These are phyloP conservation scores for Calcarius lapponicus DNA, from an alignment of 2,797 vertebrate genomes.

Conservation along the genomic window DNA sequence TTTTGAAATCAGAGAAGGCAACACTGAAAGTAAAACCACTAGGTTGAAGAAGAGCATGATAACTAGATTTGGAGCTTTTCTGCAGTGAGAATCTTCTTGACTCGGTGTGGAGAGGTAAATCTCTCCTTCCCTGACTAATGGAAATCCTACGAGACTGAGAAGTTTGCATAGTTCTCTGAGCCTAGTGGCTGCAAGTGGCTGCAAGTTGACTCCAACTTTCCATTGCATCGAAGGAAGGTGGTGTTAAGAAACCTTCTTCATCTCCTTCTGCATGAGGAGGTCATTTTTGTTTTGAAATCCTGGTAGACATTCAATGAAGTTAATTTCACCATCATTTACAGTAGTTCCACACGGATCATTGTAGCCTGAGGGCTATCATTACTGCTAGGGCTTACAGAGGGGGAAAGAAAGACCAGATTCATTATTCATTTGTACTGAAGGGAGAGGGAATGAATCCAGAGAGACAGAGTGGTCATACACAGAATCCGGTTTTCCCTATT, in stretches of 20 bases:
- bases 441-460: slow-evolving; percentile 40
- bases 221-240: not conserved
- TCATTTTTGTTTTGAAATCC: slow-evolving; percentile 55
- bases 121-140: not conserved
- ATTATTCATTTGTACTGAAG: slow-evolving; percentile 64
- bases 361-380: slow-evolving; percentile 65
- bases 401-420: slow-evolving; percentile 58
- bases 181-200: not conserved
- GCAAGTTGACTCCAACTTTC: too few species aligned
- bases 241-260: not conserved
- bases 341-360: not conserved
- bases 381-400: slow-evolving; percentile 49
- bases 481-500: not conserved
- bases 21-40: not conserved
- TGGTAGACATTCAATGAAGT: slow-evolving; percentile 6
- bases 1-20: not conserved
- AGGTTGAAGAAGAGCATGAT: not conserved
- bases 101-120: not conserved
- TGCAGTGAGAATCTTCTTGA: not conserved
- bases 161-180: not conserved
- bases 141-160: not conserved
- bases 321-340: slow-evolving; percentile 52
- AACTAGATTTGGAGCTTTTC: not conserved
- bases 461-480: slow-evolving; percentile 38
- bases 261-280: not conserved